A percentile compares a stretch with the other conserved stretches of the same genome.
phyloP scores from a whole-genome alignment of 2,888 invertebrate species.

The Drosophila longiperda region DNA sequence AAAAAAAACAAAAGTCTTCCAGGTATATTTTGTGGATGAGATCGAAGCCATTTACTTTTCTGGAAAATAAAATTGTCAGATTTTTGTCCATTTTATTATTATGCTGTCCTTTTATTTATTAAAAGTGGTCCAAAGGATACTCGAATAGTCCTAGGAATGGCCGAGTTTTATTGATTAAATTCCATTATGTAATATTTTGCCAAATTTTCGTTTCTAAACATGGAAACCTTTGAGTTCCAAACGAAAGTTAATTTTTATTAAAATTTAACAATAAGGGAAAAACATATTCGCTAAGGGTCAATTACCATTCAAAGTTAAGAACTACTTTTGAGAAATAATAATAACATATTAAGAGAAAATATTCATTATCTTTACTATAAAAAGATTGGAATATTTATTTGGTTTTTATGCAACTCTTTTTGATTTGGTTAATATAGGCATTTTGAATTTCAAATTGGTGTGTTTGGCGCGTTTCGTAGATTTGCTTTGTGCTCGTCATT shows the following conservation, averaged over 20 bases:
- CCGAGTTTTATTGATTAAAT: no score
- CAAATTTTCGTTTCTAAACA: no score
- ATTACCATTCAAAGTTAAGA: neutral
- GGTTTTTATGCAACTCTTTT: neutral
- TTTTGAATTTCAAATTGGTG: neutral
- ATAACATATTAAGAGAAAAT: neutral
- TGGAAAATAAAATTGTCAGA: neutral
- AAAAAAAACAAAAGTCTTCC: neutral
- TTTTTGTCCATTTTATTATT: neutral
- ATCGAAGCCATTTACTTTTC: neutral
- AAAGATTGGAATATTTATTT: neutral
- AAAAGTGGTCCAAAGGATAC: no score
- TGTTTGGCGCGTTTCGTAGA: conserved; percentile 27
- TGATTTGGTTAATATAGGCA: neutral
- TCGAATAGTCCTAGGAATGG: no score
- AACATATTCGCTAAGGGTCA: no score
- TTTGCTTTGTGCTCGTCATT: conserved; percentile 54
- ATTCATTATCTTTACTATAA: neutral
- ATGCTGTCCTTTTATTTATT: no score
- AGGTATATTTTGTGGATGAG: neutral
- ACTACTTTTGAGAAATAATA: neutral
- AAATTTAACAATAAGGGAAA: neutral
- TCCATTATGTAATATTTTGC: no score
- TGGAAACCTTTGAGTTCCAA: neutral
- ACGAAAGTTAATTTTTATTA: neutral